Base-by-base conservation (phyloP, 2,888 invertebrate species). In the Metacarcinus magister region DNA sequence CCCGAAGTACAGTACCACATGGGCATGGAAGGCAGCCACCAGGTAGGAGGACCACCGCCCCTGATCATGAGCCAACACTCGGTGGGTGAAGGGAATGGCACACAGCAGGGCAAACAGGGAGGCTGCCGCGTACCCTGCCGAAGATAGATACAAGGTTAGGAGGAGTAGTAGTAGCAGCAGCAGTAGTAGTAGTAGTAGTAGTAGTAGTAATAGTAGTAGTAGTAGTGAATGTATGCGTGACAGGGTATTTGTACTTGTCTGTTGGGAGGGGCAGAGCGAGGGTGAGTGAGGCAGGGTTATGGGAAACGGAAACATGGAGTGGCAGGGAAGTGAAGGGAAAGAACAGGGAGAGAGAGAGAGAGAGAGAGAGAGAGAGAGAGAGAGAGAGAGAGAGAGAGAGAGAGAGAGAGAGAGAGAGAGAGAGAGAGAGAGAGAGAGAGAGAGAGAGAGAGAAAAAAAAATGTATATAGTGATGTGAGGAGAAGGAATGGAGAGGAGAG, bases 11-110 rank as follows among this genome's bases (percentile, higher is more conserved):
- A 96, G 96, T 39, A 95, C 96, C 48, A 96, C 92, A 91, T 96
- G 94, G 46, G 96, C 96, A 75, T 96, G 96, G 91, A 95, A 96
- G 96, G 95, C 95, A 75, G 96, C 96, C 46, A 96, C 54, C 89
- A 43, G 91, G 94, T 95, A 96, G 96, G 94, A 93, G n/a, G n/a
- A 23, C 96, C 96, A 96, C 13, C 75, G 93, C 2, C 96, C 96
- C 44, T 90, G 46, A 32, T 96, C 96, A 46, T 96, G 96, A 19
- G 94, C 94, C 92, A 96, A 92, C 54, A 96, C 93, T 8, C 96
- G 82, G 90, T 96, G 95, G 16, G 96, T 96, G 96, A 96, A 96
- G 90, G 96, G 96, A 8, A 96, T 96, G 93, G 96, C 96, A 67
- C 96, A 96, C 46, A 96, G 94, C 54, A 96, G 94, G 19, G 96